Base-by-base conservation (phyloP, 2,113 vertebrate species). In the Mastomys natalensis region DNA sequence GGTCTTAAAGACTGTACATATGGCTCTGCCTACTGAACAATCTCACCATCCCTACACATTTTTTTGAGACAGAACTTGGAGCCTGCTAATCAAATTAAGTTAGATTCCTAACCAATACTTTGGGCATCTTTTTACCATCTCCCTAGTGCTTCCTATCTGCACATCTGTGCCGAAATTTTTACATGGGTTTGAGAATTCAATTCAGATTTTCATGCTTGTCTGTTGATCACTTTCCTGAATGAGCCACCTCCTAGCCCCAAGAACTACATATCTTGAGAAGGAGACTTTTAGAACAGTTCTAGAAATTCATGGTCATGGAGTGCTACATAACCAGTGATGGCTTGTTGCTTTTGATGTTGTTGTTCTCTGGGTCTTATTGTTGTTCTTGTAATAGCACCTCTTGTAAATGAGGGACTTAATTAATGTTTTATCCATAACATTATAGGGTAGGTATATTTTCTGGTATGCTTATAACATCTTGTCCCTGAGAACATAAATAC, bases 311-410 rank as follows among this genome's bases (percentile, higher is more conserved):
- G 7, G 31, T 17, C 34, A 9, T 6, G 7, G 13, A 43, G 7
- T 3, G 0, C 16, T 22, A 3, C 29, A n/a, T 1, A 21, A 16
- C 0, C 0, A 5, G 53, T 70, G 70, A 92, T 12, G 4, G 22
- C 3, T 70, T 70, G 40, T 5, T 26, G 37, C 0, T 31, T 17
- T 64, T 77, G n/a, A 72, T 70, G 3, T 62, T 77, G 26, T 82
- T 73, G 9, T 51, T 51, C 10, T 19, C 1, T 40, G 22, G 24
- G 21, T 2, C 3, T 3, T 1, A 4, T 3, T 31, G 11, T 13
- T 68, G 26, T 4, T 43, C 60, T 6, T 87, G 11, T 24, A 24
- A 55, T 21, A 19, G 31, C 0, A 19, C 8, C 24, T 93, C 15
- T 2, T 22, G 4, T 24, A 4, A 13, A 17, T n/a, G 13, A 76